Conservation (phyloP, 2,797 vertebrate species). For the Sebastes vulpes region DNA sequence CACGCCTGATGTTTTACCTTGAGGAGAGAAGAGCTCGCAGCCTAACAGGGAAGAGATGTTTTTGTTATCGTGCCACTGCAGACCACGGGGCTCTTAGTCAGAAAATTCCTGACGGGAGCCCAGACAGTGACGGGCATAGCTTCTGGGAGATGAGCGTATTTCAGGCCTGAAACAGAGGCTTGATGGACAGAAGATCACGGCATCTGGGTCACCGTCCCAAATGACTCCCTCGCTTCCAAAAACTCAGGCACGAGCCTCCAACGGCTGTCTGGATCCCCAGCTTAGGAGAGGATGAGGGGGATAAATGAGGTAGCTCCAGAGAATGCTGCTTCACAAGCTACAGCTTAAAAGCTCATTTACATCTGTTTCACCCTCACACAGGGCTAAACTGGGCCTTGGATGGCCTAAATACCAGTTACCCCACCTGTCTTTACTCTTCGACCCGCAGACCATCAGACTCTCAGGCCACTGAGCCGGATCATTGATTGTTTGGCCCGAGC, state of each 20-base stretch:
- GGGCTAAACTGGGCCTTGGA: constrained; percentile 53
- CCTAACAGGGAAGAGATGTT: constrained; percentile 35
- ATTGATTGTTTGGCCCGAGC: not conserved
- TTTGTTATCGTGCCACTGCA: constrained; percentile 52
- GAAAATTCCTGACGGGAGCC: constrained; percentile 51
- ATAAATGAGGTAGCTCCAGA: constrained; percentile 73
- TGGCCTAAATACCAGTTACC: constrained; percentile 64
- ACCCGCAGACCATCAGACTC: constrained; percentile 12
- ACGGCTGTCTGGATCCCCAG: constrained; percentile 65
- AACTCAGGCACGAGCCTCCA: constrained; percentile 55
- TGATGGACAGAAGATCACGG: constrained; percentile 64
- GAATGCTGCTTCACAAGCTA: constrained; percentile 65
- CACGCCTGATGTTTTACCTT: not conserved
- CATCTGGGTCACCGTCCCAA: constrained; percentile 59
- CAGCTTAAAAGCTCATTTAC: constrained; percentile 81
- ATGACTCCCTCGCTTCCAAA: constrained; percentile 49
- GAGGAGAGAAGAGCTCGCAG: constrained; percentile 15
- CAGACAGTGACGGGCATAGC: constrained; percentile 49
- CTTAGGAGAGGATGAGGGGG: constrained; percentile 76
- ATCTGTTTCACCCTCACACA: constrained; percentile 66
- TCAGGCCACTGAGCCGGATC: constrained; percentile 24
- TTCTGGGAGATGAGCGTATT: constrained; percentile 56
- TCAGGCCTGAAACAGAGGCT: constrained; percentile 54
- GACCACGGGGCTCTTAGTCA: constrained; percentile 46
- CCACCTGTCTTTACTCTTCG: constrained; percentile 66